A percentile compares a stretch with the other conserved stretches of the same genome.
Conservation (phyloP, 2,888 invertebrate genomes). For the Drosophila aldrichi region DNA sequence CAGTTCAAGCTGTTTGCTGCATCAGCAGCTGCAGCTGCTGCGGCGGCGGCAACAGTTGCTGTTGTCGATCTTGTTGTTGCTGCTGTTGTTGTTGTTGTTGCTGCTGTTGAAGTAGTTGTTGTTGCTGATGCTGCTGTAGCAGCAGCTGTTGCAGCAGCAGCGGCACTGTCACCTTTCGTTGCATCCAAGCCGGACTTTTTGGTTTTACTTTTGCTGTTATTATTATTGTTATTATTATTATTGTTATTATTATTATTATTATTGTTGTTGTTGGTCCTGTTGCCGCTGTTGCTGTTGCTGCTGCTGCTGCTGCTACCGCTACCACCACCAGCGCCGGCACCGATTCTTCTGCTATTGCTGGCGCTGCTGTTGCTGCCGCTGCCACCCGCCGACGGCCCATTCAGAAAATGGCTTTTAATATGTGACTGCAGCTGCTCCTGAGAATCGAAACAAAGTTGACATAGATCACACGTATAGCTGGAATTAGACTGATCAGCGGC, state of each 20-base stretch:
- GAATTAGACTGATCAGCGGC: constrained; percentile 67
- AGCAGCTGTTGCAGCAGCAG: background rate
- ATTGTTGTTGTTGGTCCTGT: background rate
- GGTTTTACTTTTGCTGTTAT: constrained; percentile 37
- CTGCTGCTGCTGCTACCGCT: background rate
- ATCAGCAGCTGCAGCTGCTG: constrained; percentile 6
- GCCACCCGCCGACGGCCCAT: constrained; percentile 75
- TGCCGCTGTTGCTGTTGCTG: background rate
- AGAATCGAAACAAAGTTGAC: constrained; percentile 84
- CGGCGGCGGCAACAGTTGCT: constrained; percentile 1
- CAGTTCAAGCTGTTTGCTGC: constrained; percentile 40
- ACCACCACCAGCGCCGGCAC: background rate
- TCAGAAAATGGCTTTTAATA: constrained; percentile 85
- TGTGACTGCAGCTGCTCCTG: constrained; percentile 84
- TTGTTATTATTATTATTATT: constrained; percentile 3
- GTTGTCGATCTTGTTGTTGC: constrained; percentile 8
- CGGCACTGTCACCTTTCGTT: constrained; percentile 15
- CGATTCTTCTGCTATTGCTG: background rate
- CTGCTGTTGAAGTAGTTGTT: constrained; percentile 10
- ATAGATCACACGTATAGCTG: constrained; percentile 84
- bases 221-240: constrained; percentile 1
- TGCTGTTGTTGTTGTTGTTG: constrained; percentile 10
- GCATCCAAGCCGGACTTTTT: constrained; percentile 38
- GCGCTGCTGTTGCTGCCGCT: constrained; percentile 4
- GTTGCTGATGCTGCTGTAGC: constrained; percentile 1